Evolutionary conservation across 2,888 invertebrate genomes (phyloP), one percentile per base, ranked within the genome.

Genomic region (Cephonodes hylas): DNA sequence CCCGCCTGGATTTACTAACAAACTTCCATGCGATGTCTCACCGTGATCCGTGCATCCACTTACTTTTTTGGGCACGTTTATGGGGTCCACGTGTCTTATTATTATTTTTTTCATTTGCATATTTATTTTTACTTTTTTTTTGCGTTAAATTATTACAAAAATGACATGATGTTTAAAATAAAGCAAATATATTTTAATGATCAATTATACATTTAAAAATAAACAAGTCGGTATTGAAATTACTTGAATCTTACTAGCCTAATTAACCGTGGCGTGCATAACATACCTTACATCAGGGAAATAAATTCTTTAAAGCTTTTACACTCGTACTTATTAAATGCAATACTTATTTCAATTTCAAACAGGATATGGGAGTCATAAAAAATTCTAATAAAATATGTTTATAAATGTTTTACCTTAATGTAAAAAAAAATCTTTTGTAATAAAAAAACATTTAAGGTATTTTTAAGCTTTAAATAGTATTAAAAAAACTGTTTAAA

Each of bases 1-100:
- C 82, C 77, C 80, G 80, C 79, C 79, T 82, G 84, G 85, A 89
- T 91, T 91, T 89, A 91, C 88, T 90, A 91, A 91, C 90, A 91
- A 89, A 86, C 84, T 85, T 78, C 76, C 70, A 76, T 80, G 81
- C 86, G 84, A 86, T 85, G 87, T 90, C 88, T 88, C 82, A 85
- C 83, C 84, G 83, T 81, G 84, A 89, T 85, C 85, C 84, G 84
- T 88, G 87, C 87, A 86, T 81, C 88, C 86, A 87, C 88, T 86
- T 80, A 85, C 85, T 88, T 89, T 75, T 78, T 70, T 53, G 38
- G 45, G 46, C 34, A 60, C 27, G 53, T 31, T 25, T 25, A 15
- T 25, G 25, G 23, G 25, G 23, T 22, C 4, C 13, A 38, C 13
- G 23, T 46, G 23, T 13, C 13, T 25, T 46, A 25, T 23, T 22